Conservation (phyloP, 2,888 invertebrate species). For the Ashinkailepas kermadecensis region DNA sequence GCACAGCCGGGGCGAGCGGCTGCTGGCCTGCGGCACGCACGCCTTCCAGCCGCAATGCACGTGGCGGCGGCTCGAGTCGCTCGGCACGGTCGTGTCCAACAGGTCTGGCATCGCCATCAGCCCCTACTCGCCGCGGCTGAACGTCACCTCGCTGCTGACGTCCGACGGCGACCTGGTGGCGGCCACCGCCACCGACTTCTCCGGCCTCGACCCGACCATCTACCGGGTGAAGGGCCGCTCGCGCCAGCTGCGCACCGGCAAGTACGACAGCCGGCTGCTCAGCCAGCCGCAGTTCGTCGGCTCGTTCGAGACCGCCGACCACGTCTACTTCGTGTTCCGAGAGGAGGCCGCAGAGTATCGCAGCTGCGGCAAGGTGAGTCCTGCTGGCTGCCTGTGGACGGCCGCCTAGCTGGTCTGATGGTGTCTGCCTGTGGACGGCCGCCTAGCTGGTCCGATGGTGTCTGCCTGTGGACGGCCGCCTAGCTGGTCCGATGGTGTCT, state of each 20-base stretch:
- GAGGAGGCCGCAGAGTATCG: slow-evolving; percentile 87
- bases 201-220: slow-evolving; percentile 60
- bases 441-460: no score
- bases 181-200: slow-evolving; percentile 75
- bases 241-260: slow-evolving; percentile 60
- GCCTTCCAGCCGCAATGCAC: slow-evolving; percentile 82
- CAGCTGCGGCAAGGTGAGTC: slow-evolving; percentile 73
- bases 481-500: no score
- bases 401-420: no score
- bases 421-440: no score
- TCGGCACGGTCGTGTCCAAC: not conserved
- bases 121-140: slow-evolving; percentile 76
- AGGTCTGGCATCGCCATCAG: slow-evolving; percentile 66
- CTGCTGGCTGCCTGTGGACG: no score
- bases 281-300: slow-evolving; percentile 89
- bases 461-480: no score
- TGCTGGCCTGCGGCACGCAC: slow-evolving; percentile 86
- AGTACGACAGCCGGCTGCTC: slow-evolving; percentile 77
- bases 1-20: slow-evolving; percentile 51
- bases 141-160: slow-evolving; percentile 71
- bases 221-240: slow-evolving; percentile 31
- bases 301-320: slow-evolving; percentile 78
- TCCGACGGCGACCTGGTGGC: slow-evolving; percentile 57
- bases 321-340: slow-evolving; percentile 82
- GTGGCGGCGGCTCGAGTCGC: slow-evolving; percentile 66